A percentile compares a stretch with the other conserved stretches of the same genome.
These are phyloP conservation scores for Mimumesa dahlbomi DNA, from an alignment of 2,888 invertebrate species.

Conservation along the genomic window DNA sequence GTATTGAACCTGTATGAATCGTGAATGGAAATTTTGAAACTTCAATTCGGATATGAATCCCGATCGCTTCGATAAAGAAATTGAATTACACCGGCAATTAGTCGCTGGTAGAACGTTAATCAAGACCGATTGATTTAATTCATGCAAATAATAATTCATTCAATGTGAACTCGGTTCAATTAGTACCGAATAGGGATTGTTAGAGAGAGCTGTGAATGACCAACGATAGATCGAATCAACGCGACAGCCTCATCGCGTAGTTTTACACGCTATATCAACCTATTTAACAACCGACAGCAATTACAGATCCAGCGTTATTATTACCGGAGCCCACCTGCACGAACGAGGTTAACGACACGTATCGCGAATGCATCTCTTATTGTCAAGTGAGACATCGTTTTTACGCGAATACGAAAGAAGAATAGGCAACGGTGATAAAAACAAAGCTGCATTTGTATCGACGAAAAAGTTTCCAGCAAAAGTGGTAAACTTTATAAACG, in stretches of 20 bases:
- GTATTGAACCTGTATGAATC: background rate
- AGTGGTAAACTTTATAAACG: no score
- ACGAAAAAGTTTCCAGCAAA: no score
- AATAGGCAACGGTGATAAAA: background rate
- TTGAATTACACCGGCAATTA: no score
- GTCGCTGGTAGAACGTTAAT: no score
- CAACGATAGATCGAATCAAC: conserved; percentile 19
- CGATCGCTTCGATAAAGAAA: no score
- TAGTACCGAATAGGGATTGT: background rate
- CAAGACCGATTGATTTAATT: no score
- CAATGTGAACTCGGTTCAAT: no score
- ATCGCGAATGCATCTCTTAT: conserved; percentile 31
- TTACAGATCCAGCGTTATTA: conserved; percentile 47
- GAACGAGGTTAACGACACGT: conserved; percentile 54
- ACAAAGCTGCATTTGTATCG: background rate
- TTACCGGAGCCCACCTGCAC: conserved; percentile 47
- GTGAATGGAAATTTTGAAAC: background rate
- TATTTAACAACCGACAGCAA: conserved; percentile 43
- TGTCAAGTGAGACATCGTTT: conserved; percentile 10
- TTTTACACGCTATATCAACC: conserved; percentile 18
- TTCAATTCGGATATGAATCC: no score
- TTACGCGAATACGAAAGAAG: background rate
- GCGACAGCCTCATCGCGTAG: conserved; percentile 25
- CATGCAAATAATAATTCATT: no score
- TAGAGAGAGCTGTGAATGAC: conserved; percentile 25